Base-by-base conservation (phyloP, 1,140 invertebrate species). In the Lordiphosa stackelbergi region DNA sequence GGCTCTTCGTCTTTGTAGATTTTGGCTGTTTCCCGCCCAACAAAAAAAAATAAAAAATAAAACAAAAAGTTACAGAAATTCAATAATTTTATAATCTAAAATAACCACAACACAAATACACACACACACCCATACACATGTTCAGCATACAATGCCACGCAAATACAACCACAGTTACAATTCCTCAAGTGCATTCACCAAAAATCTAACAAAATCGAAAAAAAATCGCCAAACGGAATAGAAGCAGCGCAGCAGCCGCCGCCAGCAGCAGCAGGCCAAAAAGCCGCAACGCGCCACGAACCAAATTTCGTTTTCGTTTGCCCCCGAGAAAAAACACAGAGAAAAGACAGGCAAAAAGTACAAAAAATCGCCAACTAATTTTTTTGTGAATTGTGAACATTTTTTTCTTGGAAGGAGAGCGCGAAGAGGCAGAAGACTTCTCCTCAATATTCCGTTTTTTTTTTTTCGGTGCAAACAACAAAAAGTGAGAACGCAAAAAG, bases 1-100 rank as follows among this genome's bases (percentile, higher is more conserved):
- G 60, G 73, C 75, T 68, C 75, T 73, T 78, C 70, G 69, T 71
- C 60, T 75, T 68, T 69, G 75, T 75, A 70, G 64, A 61, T 72
- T 69, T 83, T 72, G 77, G 38, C 77, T 83, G 77, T 83, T 83
- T 83, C 78, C 72, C 77, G 75, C 72, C 63, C 77, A 68, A 77
- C 56, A 57, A 83, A 65, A 69, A 69, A 73, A 34, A 64, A 38
- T 24, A 66, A 63, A 60, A 63, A 65, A 55, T 38, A 47, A 10
- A 62, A 49, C n/a, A 58, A 43, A 38, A 45, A 45, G 48, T 41
- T 38, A 9, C 35, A 61, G 5, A 22, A 38, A 31, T 43, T 42
- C 47, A 35, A 46, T 38, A 49, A 56, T 56, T 66, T 55, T 55
- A 66, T 56, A 31, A 46, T 9, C 8, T 46, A 34, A 38, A 45